phyloP scores from a whole-genome alignment of 1,140 invertebrate genomes.

The Aphidius gifuensis region DNA sequence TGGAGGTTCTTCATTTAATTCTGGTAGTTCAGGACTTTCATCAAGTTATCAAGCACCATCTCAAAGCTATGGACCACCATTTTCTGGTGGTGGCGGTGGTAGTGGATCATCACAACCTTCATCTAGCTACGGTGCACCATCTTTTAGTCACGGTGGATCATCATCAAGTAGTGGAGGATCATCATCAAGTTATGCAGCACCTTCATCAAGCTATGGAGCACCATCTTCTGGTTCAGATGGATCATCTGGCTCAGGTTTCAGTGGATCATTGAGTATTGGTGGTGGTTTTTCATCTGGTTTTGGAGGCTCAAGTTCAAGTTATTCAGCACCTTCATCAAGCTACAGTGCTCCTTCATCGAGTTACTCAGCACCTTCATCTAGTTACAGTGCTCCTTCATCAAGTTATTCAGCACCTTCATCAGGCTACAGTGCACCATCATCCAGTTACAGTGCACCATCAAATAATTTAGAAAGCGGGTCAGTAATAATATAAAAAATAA shows the following conservation, averaged over 20 bases:
- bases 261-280: not conserved
- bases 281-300: not conserved
- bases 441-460: not conserved
- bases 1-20: too few species aligned
- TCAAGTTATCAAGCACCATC: not conserved
- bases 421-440: too few species aligned
- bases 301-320: conserved; percentile 1
- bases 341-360: not conserved
- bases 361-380: not conserved
- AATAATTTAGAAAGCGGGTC: conserved; percentile 5
- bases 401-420: too few species aligned
- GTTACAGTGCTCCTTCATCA: too few species aligned
- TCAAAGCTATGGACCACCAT: conserved; percentile 3
- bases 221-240: not conserved
- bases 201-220: not conserved
- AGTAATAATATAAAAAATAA: not conserved
- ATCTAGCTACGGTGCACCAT: not conserved
- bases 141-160: conserved; percentile 3
- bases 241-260: too few species aligned
- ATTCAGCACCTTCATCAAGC: conserved; percentile 1
- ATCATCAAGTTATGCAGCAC: not conserved
- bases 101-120: not conserved
- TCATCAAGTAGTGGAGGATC: not conserved
- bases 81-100: not conserved
- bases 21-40: not conserved